These are phyloP conservation scores for Carpatolechia fugitivella DNA, from an alignment of 2,888 invertebrate genomes.

Conservation along the genomic window DNA sequence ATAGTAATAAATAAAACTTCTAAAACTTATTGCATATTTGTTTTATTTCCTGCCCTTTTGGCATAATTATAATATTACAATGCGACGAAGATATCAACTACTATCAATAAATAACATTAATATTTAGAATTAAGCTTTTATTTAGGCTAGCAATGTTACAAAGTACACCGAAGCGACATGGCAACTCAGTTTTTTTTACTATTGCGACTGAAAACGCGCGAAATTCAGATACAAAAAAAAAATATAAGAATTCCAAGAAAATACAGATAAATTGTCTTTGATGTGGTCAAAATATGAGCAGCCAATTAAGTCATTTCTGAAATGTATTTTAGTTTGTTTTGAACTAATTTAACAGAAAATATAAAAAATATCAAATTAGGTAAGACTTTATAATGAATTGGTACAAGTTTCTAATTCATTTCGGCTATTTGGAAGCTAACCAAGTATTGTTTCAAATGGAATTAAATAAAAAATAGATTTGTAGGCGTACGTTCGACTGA, in stretches of 20 bases:
- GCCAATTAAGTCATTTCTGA: too few species aligned
- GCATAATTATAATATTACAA: conserved; percentile 59
- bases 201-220: not conserved
- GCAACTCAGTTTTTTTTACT: conserved; percentile 38
- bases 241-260: not conserved
- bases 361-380: too few species aligned
- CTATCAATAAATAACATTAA: conserved; percentile 77
- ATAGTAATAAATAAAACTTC: conserved; percentile 18
- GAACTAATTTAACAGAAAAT: too few species aligned
- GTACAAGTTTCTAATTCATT: too few species aligned
- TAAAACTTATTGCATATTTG: conserved; percentile 30
- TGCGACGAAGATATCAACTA: conserved; percentile 64
- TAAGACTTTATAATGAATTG: too few species aligned
- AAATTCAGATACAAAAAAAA: not conserved
- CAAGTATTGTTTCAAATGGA: too few species aligned
- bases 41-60: conserved; percentile 55
- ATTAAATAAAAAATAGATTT: too few species aligned
- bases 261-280: too few species aligned
- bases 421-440: too few species aligned
- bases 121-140: conserved; percentile 67
- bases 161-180: conserved; percentile 57
- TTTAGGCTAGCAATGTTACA: conserved; percentile 67
- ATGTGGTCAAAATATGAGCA: too few species aligned
- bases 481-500: too few species aligned
- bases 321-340: too few species aligned